Evolutionary conservation across 2,113 vertebrate species (phyloP), one percentile per base, ranked within the genome.

Genomic region (Podarcis muralis): DNA sequence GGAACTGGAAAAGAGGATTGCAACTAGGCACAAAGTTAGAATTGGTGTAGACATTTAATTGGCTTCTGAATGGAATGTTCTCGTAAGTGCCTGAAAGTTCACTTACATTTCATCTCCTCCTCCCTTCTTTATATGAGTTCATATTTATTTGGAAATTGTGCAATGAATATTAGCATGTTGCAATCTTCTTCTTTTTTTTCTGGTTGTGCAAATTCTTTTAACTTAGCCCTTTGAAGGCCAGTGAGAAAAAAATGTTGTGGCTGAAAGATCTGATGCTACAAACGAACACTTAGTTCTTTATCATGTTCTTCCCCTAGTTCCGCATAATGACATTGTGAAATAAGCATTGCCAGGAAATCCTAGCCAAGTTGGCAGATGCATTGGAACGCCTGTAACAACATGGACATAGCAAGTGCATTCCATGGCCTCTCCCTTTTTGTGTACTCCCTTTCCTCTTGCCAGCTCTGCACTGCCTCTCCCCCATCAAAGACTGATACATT

Each of bases 241-340:
- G 2, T 59, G n/a, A 9, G 90, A 90, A 74, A 57, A 85, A 79
- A 66, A 82, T 81, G 3, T 53, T 66, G 86, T 83, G 81, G 68
- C 62, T 90, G 71, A 84, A 74, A 90, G 57, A 83, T 86, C 20
- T 77, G 62, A 74, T 84, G 0, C 65, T 25, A 81, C 86, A 43
- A 87, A 18, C 16, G 76, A 91, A 6, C 68, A 85, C 5, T 87
- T 87, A 80, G 25, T 92, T 92, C n/a, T 87, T 0, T 69, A 27
- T 62, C 2, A 32, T 82, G 30, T 79, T 92, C 48, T 40, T 48
- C 7, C 81, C 18, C 11, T 92, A 13, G 15, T 86, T 57, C 32
- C 71, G 6, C 11, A 35, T 66, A 68, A 81, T 7, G 78, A 9
- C 84, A 85, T 43, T 84, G 79, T 68, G 74, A 76, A 37, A 84